phyloP scores from a whole-genome alignment of 1,140 invertebrate genomes.

The Gryllus bimaculatus region DNA sequence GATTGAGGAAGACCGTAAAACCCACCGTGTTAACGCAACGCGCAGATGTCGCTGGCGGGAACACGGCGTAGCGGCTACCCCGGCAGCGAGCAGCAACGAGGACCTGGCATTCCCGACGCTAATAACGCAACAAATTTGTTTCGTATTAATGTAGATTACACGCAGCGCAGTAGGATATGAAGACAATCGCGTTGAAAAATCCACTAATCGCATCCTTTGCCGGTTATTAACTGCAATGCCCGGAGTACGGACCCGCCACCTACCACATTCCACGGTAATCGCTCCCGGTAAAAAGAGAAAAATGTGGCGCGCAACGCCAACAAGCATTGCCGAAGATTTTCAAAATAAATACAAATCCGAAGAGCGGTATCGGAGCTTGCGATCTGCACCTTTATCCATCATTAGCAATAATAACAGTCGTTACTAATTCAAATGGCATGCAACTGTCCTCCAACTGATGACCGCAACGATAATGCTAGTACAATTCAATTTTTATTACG shows the following conservation, averaged over 20 bases:
- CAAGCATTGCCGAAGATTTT: not conserved
- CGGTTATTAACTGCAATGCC: not conserved
- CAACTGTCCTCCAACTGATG: not conserved
- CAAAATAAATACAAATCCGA: slow-evolving; percentile 5
- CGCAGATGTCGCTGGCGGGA: too few relatives aligned
- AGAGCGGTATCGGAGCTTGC: not conserved
- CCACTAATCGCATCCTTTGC: not conserved
- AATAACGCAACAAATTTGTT: not conserved
- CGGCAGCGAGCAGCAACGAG: too few relatives aligned
- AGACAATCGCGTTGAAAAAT: not conserved
- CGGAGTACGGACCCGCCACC: not conserved
- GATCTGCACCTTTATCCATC: not conserved
- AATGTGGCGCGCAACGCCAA: not conserved
- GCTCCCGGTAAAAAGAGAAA: not conserved
- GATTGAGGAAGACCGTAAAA: not conserved
- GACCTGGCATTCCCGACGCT: too few relatives aligned
- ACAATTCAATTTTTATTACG: not conserved
- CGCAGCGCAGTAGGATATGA: not conserved
- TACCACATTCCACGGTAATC: not conserved
- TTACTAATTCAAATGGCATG: not conserved
- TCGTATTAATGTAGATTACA: not conserved
- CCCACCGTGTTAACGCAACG: not conserved
- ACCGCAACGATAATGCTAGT: not conserved
- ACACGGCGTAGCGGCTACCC: too few relatives aligned
- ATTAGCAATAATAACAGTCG: not conserved